These are phyloP conservation scores for Hylaeus anthracinus DNA, from an alignment of 1,140 invertebrate genomes.

Conservation along the genomic window DNA sequence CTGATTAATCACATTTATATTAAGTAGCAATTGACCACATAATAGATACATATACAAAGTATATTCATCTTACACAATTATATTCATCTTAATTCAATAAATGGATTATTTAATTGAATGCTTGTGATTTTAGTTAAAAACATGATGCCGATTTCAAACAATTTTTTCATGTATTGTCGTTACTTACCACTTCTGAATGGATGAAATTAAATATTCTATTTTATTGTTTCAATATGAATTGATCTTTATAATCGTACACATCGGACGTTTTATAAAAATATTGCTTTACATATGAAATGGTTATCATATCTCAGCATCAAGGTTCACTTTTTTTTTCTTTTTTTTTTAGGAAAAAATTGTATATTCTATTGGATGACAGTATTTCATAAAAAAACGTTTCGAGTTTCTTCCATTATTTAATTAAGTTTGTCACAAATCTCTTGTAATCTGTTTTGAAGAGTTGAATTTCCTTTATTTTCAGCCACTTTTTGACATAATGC, in stretches of 20 bases:
- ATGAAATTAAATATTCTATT: not conserved
- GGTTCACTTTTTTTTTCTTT: conserved; percentile 3
- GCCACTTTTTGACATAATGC: not conserved
- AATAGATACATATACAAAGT: not conserved
- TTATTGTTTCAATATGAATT: not conserved
- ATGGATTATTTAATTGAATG: not conserved
- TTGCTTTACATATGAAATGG: conserved; percentile 7
- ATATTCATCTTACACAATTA: not conserved
- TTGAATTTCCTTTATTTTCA: not conserved
- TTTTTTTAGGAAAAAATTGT: not conserved
- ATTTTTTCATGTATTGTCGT: not conserved
- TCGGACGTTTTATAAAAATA: not conserved
- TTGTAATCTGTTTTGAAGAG: conserved; percentile 9
- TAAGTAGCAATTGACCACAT: not conserved
- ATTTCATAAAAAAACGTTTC: not conserved
- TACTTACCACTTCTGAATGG: not conserved
- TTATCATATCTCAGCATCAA: not conserved
- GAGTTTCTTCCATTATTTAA: not conserved
- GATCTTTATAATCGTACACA: not conserved
- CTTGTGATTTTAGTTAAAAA: not conserved
- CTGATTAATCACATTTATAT: conserved; percentile 6
- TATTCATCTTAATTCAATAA: not conserved
- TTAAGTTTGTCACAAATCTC: conserved; percentile 10
- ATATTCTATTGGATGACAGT: not conserved
- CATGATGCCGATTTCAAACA: not conserved